Base-by-base conservation (phyloP, 2,888 invertebrate species). In the Drosophila nigricruria region DNA sequence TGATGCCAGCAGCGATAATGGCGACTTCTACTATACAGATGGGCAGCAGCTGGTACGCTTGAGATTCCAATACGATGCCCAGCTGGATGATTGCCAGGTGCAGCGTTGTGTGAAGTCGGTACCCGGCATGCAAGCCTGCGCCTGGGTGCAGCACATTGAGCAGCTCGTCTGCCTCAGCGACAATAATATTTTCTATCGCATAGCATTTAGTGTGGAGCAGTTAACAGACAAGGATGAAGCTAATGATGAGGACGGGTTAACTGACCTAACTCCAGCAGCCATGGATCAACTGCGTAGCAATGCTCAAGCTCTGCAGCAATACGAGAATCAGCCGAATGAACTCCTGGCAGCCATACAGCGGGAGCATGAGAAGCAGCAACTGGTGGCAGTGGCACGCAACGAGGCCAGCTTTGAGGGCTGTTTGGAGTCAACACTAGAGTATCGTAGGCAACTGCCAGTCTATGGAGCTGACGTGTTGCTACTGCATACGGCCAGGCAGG, bases 101-200 rank as follows among this genome's bases (percentile, higher is more conserved):
- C 60, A 73, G 16, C 88, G 90, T 34, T 67, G 66, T 32, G 82
- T 70, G 0, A 91, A 91, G 61, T 57, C 73, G 4, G 77, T 92
- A 5, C 69, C 86, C 2, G 92, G 91, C 2, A 92, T 93, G 70
- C 77, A 91, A 20, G 92, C 90, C 4, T 86, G 92, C 49, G 92
- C 92, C 1, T 93, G 91, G 89, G 83, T 91, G 4, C 77, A 84
- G 16, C 77, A 83, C 14, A 82, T 85, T 23, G 70, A 88, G 6
- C 90, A 88, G 59, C 70, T 93, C 20, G 86, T 93, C 36, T 92
- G 92, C 34, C 75, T 93, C 14, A 92, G 91, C 62, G 87, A 89
- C 40, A 93, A 93, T 63, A 93, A 93, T 53, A 89, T 92, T 12
- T 92, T 93, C 53, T 92, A 92, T 73, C 78, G 79, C 20, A 84